Evolutionary conservation across 2,797 vertebrate genomes (phyloP), one percentile per base, ranked within the genome.

Genomic region (Rhinoraja longicauda): DNA sequence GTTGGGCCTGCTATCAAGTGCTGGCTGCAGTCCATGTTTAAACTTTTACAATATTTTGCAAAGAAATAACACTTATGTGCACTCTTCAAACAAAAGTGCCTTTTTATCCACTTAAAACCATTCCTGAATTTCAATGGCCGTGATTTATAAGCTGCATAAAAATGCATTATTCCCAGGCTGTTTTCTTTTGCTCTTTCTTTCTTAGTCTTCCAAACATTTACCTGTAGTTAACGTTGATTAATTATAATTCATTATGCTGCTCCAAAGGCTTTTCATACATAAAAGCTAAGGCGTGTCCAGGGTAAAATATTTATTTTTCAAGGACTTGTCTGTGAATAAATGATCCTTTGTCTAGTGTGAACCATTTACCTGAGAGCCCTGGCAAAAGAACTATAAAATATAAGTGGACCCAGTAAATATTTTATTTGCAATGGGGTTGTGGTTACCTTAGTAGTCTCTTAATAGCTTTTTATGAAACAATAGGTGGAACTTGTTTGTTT

Each of bases 1-100:
- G 24, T 75, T 24, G 45, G 26, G 26, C 12, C 75, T 75, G 90
- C 36, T 75, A 73, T 75, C 70, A 53, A 92, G 36, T 8, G 13
- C 90, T 92, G 90, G 90, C 90, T 45, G 36, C 32, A 45, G 67
- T 92, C 29, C 70, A n/a, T 21, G 53, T 13, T 12, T 92, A 92
- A 70, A 92, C 15, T n/a, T 92, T 57, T 73, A 73, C 90, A 75
- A 75, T 29, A 73, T 72, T 92, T 73, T 72, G 90, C 90, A 75
- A 92, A 75, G 57, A 92, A 92, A 92, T 45, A n/a, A 26, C 90
- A 92, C 90, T 92, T 73, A 92, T 57, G 26, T 19, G 26, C 70
- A 75, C 26, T 53, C 75, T 75, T 92, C 10, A 75, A 92, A 92
- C 10, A 91, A 6, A 72, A 73, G 9, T 90, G 45, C 29, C 79